phyloP scores from a whole-genome alignment of 1,140 invertebrate genomes.

The Polypedilum pembai region DNA sequence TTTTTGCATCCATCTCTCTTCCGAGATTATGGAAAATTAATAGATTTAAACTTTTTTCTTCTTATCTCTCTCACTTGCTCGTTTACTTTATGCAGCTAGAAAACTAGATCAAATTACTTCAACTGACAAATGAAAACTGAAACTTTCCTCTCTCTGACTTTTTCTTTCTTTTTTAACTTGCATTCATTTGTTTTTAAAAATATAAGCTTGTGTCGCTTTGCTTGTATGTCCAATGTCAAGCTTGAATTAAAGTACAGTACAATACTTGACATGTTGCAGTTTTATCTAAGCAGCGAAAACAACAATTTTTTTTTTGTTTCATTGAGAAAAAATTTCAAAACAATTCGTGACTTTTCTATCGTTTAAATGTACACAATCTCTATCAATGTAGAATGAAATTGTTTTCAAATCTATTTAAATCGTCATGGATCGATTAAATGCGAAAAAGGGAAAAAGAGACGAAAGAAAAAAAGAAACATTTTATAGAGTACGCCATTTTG shows the following conservation, averaged over 20 bases:
- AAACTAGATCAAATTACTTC: neutral
- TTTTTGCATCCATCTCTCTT: conserved; percentile 9
- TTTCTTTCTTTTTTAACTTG: neutral
- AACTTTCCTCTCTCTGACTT: no score
- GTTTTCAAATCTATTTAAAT: neutral
- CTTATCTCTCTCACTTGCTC: no score
- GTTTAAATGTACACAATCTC: neutral
- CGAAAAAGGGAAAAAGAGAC: no score
- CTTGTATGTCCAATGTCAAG: conserved; percentile 15
- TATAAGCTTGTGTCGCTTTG: neutral
- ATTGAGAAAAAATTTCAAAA: conserved; percentile 24
- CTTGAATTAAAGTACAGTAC: conserved; percentile 8
- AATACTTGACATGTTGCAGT: conserved; percentile 2
- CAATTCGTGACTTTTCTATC: conserved; percentile 13
- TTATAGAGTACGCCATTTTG: conserved; percentile 6
- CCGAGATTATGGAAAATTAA: no score
- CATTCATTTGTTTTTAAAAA: neutral
- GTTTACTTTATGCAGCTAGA: neutral
- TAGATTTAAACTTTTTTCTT: no score
- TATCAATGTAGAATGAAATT: neutral
- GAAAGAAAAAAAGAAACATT: no score
- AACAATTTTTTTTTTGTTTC: neutral
- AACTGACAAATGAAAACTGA: neutral
- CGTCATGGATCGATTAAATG: neutral
- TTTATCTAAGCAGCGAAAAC: conserved; percentile 25